Percentiles rank a stretch among this genome's conserved stretches.
These are phyloP conservation scores for Dysdera silvatica DNA, from an alignment of 1,140 invertebrate species.

Conservation along the genomic window DNA sequence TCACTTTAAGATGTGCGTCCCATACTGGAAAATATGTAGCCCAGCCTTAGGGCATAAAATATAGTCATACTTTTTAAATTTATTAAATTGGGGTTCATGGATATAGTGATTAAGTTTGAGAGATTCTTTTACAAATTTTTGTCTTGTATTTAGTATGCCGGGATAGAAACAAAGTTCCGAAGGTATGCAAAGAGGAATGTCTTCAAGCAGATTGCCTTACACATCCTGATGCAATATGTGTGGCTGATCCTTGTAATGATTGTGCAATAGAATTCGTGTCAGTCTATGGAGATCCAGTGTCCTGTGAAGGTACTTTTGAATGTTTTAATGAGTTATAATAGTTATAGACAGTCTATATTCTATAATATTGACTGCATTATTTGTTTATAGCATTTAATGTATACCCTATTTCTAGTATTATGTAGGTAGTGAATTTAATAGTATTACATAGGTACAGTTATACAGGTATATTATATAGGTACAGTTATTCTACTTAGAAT, in stretches of 20 bases:
- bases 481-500: too few species aligned
- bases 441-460: background rate
- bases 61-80: too few species aligned
- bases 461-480: background rate
- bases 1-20: too few species aligned
- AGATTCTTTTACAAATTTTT: too few species aligned
- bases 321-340: too few species aligned
- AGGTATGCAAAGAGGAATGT: constrained; percentile 43
- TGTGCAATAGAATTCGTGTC: constrained; percentile 33
- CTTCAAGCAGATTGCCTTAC: constrained; percentile 38
- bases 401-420: background rate
- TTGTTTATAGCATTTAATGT: background rate
- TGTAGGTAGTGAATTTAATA: background rate
- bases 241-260: constrained; percentile 45
- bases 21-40: too few species aligned
- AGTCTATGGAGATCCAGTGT: constrained; percentile 18
- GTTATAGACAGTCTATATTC: background rate
- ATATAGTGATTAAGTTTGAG: too few species aligned
- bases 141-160: background rate
- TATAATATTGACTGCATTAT: background rate
- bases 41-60: too few species aligned
- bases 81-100: too few species aligned
- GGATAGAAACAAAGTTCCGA: constrained; percentile 25
- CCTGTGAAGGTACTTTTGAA: constrained; percentile 34
- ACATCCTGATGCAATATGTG: constrained; percentile 45